Evolutionary conservation across 1,140 invertebrate genomes (phyloP).

Genomic region (Pseudomyrmex gracilis): DNA sequence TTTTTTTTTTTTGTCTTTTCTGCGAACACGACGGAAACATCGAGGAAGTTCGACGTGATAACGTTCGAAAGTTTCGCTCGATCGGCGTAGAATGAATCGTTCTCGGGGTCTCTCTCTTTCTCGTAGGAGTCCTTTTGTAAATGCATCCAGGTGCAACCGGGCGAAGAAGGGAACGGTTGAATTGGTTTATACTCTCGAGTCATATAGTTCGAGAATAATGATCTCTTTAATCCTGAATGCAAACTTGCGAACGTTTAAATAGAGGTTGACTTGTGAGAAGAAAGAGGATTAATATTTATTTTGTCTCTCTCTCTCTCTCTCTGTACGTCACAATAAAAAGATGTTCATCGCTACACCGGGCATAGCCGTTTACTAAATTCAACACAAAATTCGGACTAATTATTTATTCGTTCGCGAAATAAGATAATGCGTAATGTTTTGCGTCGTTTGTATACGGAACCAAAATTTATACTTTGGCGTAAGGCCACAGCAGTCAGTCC

Average conservation of each 20-base stretch:
- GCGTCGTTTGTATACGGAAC: neutral
- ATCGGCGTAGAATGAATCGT: neutral
- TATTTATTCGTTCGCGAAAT: slow-evolving; percentile 11
- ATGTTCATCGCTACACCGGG: neutral
- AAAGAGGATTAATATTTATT: neutral
- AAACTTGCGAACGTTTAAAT: neutral
- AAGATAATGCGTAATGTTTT: slow-evolving; percentile 4
- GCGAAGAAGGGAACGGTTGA: neutral
- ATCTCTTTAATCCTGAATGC: slow-evolving; percentile 30
- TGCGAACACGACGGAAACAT: neutral
- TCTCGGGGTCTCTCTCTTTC: neutral
- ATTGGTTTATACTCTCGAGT: neutral
- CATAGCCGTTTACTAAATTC: neutral
- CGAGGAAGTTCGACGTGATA: slow-evolving; percentile 17
- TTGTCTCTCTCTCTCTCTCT: neutral
- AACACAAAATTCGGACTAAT: neutral
- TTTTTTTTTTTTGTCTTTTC: slow-evolving; percentile 31
- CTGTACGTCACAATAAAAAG: neutral
- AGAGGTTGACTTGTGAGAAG: neutral
- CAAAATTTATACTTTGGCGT: slow-evolving; percentile 33
- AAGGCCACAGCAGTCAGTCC: slow-evolving; percentile 13
- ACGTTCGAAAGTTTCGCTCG: slow-evolving; percentile 17
- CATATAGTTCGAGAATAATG: slow-evolving; percentile 5
- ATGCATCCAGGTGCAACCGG: neutral
- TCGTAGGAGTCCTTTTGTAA: neutral